Evolutionary conservation across 2,888 invertebrate genomes (phyloP), one percentile per base, ranked within the genome.

Genomic region (Meandrusa payeni): DNA sequence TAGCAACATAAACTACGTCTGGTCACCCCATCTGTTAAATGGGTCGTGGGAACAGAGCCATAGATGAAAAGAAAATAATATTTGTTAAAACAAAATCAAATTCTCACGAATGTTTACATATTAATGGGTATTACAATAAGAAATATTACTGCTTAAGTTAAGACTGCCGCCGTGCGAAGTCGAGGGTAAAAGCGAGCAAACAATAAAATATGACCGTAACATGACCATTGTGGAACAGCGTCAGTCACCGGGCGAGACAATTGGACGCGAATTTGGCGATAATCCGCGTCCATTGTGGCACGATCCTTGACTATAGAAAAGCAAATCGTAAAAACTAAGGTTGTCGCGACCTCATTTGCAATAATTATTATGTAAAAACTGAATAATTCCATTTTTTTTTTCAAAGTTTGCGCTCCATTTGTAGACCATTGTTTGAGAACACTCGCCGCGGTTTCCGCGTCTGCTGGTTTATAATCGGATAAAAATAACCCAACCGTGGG

Each of bases 291-390:
- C 45, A 36, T 41, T 41, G 41, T 41, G 22, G 9, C 11, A 15
- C 22, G 52, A 59, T 67, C 68, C 69, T 68, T 67, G 66, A 52
- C 48, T 58, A 54, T 63, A 68, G 64, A 68, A 67, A 69, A 67
- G 52, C 38, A 28, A 19, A 60, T 48, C 51, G 54, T 50, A 61
- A 75, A 70, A 74, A 73, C 60, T 63, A 63, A 75, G 76, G 74
- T 45, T 68, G 53, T 28, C 40, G 33, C 59, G 69, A 62, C 66
- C 69, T 70, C 63, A 65, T 60, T 64, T 57, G 48, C 45, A 54
- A 60, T 57, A 57, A 64, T 67, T 55, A 60, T 57, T 46, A 47
- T 47, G 54, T 53, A 72, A 72, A 68, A 75, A 66, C 57, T 58
- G 28, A 10, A 26, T n/a, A n/a, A 23, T n/a, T 41, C 15, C 19